These are phyloP conservation scores for Thymelicus sylvestris DNA, from an alignment of 2,888 invertebrate species.

Conservation along the genomic window DNA sequence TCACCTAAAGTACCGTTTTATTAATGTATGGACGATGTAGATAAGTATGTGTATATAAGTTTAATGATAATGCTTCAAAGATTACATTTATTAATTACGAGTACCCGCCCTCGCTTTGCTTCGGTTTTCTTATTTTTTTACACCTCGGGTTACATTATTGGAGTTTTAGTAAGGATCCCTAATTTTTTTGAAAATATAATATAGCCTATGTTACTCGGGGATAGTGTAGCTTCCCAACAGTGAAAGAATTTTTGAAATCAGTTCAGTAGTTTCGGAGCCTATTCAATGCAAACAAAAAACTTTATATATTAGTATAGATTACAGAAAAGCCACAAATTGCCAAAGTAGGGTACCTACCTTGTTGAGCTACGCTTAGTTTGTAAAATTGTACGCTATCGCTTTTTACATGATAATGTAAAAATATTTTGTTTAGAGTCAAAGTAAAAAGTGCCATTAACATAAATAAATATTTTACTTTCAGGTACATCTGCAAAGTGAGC, in stretches of 20 bases:
- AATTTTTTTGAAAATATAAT: no score
- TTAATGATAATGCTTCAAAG: not conserved
- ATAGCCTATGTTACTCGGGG: no score
- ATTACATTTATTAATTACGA: not conserved
- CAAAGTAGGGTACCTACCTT: not conserved
- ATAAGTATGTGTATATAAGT: slow-evolving; percentile 17
- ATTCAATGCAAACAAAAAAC: no score
- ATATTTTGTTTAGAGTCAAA: not conserved
- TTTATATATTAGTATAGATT: no score
- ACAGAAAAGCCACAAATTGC: not conserved
- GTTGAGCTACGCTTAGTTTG: not conserved
- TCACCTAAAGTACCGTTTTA: no score
- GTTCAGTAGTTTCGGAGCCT: no score
- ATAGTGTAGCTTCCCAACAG: no score
- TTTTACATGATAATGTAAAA: not conserved
- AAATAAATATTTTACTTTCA: slow-evolving; percentile 51
- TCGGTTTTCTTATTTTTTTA: no score
- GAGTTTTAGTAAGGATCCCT: no score
- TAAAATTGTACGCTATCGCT: not conserved
- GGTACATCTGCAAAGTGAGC: slow-evolving; percentile 64
- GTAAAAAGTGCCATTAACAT: not conserved
- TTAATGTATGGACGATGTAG: not conserved
- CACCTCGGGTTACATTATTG: no score
- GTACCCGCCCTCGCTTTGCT: no score
- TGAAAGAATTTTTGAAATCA: no score